Evolutionary conservation across 2,797 vertebrate species (phyloP), one percentile per base, ranked within the genome.

Genomic region (Rhinichthys osculus): DNA sequence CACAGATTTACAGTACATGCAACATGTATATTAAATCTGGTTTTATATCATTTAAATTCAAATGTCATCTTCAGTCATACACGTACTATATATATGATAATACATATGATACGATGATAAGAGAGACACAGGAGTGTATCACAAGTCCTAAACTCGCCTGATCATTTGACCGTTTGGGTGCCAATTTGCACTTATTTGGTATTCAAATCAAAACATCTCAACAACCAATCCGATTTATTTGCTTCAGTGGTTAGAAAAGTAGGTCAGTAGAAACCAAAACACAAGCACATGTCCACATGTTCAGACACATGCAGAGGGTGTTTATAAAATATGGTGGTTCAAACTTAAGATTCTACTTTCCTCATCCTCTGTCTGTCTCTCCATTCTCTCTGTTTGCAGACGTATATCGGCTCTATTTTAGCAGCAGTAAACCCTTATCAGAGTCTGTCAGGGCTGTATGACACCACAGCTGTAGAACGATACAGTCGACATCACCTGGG

Each of bases 351-450:
- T 8, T 23, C 38, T 76, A 14, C 17, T 21, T 81, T 3, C 66
- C 27, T 85, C 38, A 30, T 30, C 59, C 13, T 76, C 21, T 73
- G n/a, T 54, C 5, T 78, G 6, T 62, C 23, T 85, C 9, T 73
- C 7, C n/a, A 2, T 80, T 47, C 27, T 88, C 16, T 64, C 35
- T 64, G 4, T 71, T 54, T 74, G 42, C 64, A 89, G 88, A 88
- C 90, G 5, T 90, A 90, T 42, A 90, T 90, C 2, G 90, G 90
- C 76, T 99, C 98, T 27, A 99, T 99, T 87, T 94, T 99, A 64
- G 97, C 97, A 4, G 97, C 98, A 0, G 97, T 99, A 85, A 99
- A 99, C 91, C 98, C 98, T 0, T 99, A 99, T 95, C 97, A 96
- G 95, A 89, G 91, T 35, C 95, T 99, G 23, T 85, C 96, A 0